A percentile compares a stretch with the other conserved stretches of the same genome.
Evolutionary conservation across 2,888 invertebrate species (phyloP).

Genomic region (Drosophila nr. fundita): DNA sequence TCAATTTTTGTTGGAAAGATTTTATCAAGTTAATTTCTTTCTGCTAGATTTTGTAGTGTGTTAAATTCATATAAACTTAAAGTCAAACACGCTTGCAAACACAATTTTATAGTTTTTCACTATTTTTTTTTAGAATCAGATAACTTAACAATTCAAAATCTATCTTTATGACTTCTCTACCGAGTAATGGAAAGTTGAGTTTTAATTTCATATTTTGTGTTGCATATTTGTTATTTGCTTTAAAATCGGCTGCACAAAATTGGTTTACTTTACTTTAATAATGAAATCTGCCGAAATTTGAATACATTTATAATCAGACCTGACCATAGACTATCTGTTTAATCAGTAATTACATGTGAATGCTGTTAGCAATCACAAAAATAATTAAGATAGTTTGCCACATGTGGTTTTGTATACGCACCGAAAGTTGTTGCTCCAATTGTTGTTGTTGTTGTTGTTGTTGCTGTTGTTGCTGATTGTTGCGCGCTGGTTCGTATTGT

Average conservation of each 20-base stretch:
- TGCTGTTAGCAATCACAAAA: neutral
- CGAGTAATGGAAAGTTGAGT: no score
- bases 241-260: neutral
- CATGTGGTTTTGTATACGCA: slow-evolving; percentile 42
- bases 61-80: neutral
- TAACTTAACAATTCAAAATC: neutral
- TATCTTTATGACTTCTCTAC: neutral
- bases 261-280: neutral
- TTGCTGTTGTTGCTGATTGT: slow-evolving; percentile 57
- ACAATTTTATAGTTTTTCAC: neutral
- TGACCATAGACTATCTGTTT: neutral
- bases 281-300: neutral
- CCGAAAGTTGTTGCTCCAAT: slow-evolving; percentile 65
- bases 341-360: neutral
- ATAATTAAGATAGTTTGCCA: slow-evolving; percentile 14
- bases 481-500: slow-evolving; percentile 82
- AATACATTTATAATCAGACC: neutral
- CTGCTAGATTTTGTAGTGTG: neutral
- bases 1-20: neutral
- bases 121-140: neutral
- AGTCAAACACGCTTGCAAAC: neutral
- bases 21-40: neutral
- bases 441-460: slow-evolving; percentile 13
- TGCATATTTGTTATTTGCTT: neutral
- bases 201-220: no score